Evolutionary conservation across 2,888 invertebrate genomes (phyloP), one percentile per base, ranked within the genome.

Genomic region (Amiota mariae): DNA sequence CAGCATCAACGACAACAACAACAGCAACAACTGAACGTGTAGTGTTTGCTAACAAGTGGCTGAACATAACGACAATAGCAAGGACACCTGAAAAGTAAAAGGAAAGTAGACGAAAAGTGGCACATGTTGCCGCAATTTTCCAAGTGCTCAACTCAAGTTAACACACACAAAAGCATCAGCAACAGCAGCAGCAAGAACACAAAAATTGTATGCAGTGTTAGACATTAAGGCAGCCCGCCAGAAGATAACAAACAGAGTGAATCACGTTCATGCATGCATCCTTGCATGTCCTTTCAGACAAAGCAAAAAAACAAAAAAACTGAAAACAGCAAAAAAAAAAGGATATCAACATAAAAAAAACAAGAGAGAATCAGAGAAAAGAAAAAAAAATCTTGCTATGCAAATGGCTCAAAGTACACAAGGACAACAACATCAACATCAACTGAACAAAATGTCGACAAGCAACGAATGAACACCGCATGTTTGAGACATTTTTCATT

Each of bases 21-120:
- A 61, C 74, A 72, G 67, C 79, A 80, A 79, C 75, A 81, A 81
- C 20, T 59, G 15, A 18, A 83, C 82, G 82, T 83, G 84, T 80
- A 83, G 84, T 81, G 82, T 81, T 73, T 83, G 80, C 77, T 57
- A 84, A 83, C 74, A 78, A 80, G 77, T 75, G 73, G 72, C 73
- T 63, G 77, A 76, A 77, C 79, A n/a, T n/a, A 76, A 76, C 80
- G 81, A 78, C 75, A 82, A 80, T 78, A 82, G 76, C 82, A 82
- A 82, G 81, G 68, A 77, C 72, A 73, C 73, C 66, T 71, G 72
- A 77, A 74, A 72, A 75, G 56, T 74, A 72, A 56, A 63, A 72
- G 24, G 36, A 54, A 49, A 46, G 70, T 66, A 73, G 48, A 59
- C 47, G 48, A 57, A 24, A 56, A 72, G 72, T 72, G 72, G 64